Evolutionary conservation across 2,797 vertebrate species (phyloP).

Genomic region (Chromobotia macracanthus): DNA sequence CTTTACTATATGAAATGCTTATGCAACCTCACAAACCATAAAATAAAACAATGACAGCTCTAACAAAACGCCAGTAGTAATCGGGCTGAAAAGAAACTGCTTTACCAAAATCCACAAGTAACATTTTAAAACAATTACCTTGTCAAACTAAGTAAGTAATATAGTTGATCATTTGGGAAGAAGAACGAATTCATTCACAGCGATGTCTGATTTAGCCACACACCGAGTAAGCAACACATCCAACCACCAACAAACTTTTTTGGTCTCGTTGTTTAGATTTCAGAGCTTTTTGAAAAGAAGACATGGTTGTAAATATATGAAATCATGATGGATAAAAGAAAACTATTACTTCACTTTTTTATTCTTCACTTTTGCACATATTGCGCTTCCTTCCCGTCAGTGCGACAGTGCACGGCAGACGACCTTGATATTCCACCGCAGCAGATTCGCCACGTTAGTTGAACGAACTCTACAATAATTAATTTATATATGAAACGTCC

Average conservation of each 20-base stretch:
- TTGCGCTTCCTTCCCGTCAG: slow-evolving; percentile 61
- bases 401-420: background rate
- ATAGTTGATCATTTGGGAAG: background rate
- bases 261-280: slow-evolving; percentile 89
- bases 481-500: background rate
- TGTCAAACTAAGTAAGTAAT: background rate
- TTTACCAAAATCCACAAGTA: background rate
- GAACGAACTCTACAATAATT: background rate
- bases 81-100: background rate
- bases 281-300: slow-evolving; percentile 91
- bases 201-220: background rate
- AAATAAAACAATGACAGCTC: too few relatives aligned
- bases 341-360: too few relatives aligned
- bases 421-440: slow-evolving; percentile 44
- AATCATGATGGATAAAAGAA: background rate
- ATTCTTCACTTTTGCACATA: background rate
- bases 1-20: background rate
- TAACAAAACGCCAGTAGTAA: too few relatives aligned
- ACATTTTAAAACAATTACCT: background rate
- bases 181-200: background rate
- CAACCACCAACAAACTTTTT: slow-evolving; percentile 65
- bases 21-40: background rate
- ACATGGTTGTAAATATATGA: slow-evolving; percentile 71
- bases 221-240: background rate
- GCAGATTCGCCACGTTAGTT: slow-evolving; percentile 68